Evolutionary conservation across 2,888 invertebrate species (phyloP).

Genomic region (Trisateles emortualis): DNA sequence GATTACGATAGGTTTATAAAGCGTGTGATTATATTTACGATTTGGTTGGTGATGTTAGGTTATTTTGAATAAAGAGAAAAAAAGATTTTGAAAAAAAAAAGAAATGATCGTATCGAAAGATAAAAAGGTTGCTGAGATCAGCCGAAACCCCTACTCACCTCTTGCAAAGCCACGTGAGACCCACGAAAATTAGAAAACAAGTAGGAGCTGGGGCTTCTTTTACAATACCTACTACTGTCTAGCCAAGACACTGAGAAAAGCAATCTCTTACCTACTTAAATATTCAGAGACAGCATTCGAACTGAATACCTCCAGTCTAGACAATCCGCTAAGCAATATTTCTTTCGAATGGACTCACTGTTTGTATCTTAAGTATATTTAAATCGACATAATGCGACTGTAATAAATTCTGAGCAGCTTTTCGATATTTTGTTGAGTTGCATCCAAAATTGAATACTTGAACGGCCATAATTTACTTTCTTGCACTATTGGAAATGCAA

Average conservation of each 20-base stretch:
- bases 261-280: neutral
- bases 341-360: neutral
- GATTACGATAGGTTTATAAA: no score
- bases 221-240: neutral
- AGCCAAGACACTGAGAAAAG: neutral
- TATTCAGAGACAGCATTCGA: neutral
- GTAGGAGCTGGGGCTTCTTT: no score
- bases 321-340: neutral
- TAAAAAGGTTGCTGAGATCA: no score
- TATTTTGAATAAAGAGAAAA: no score
- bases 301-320: neutral
- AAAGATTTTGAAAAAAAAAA: no score
- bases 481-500: neutral
- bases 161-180: no score
- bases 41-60: no score
- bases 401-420: conserved; percentile 24
- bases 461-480: conserved; percentile 22
- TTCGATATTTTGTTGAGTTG: conserved; percentile 28
- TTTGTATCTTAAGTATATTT: conserved; percentile 9
- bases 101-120: no score
- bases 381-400: conserved; percentile 12
- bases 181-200: no score
- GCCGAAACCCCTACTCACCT: no score
- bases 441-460: conserved; percentile 29
- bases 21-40: no score